Evolutionary conservation across 2,797 vertebrate species (phyloP).

Genomic region (Notolabrus celidotus): DNA sequence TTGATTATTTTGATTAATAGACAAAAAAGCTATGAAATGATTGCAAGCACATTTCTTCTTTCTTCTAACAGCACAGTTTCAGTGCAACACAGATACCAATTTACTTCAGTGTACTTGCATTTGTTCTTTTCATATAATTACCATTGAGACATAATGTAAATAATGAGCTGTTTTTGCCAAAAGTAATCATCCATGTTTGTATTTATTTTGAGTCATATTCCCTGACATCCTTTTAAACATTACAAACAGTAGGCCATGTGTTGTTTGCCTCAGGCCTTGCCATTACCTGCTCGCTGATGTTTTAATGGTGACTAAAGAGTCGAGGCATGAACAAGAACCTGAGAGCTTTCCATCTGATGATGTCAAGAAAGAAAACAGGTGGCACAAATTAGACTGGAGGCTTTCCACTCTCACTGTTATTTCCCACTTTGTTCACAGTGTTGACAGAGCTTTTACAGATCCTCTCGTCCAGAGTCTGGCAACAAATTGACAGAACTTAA

Average conservation of each 20-base stretch:
- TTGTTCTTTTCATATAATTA: constrained; percentile 2
- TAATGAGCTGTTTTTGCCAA: background rate
- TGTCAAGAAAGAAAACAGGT: constrained; percentile 61
- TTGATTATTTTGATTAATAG: background rate
- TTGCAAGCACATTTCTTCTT: too few species aligned
- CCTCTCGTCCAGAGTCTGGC: background rate
- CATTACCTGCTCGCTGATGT: constrained; percentile 34
- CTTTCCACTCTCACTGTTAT: constrained; percentile 41
- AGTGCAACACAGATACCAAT: background rate
- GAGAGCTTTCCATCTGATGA: constrained; percentile 51
- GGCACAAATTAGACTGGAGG: constrained; percentile 43
- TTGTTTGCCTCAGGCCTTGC: constrained; percentile 29
- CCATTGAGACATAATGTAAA: constrained; percentile 3
- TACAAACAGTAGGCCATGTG: constrained; percentile 14
- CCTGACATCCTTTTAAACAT: constrained; percentile 18
- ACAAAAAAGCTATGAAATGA: background rate
- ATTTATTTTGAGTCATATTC: constrained; percentile 21
- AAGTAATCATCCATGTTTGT: constrained; percentile 5
- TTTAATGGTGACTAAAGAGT: constrained; percentile 40
- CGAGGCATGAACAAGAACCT: constrained; percentile 34
- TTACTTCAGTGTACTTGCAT: background rate
- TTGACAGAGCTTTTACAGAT: constrained; percentile 44
- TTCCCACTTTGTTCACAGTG: constrained; percentile 36
- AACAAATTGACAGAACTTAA: constrained; percentile 12
- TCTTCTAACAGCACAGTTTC: background rate